Evolutionary conservation across 2,888 invertebrate genomes (phyloP).

Genomic region (Lissonota sp.): DNA sequence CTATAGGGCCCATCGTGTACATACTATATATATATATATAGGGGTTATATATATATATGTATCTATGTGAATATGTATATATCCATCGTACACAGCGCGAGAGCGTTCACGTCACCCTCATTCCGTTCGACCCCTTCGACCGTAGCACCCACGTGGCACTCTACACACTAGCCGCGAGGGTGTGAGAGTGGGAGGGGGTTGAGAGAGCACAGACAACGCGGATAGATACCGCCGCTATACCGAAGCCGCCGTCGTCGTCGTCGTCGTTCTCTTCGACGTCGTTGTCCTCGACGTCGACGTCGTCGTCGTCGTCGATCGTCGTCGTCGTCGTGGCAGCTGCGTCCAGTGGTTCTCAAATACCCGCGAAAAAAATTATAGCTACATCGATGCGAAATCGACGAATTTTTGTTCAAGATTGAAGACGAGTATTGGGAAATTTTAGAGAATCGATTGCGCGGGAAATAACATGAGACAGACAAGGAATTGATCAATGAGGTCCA

Average conservation of each 20-base stretch:
- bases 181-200: constrained; percentile 73
- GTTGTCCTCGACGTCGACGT: constrained; percentile 48
- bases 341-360: constrained; percentile 79
- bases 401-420: too few species aligned
- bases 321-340: constrained; percentile 81
- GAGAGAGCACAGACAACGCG: constrained; percentile 80
- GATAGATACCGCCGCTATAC: constrained; percentile 73
- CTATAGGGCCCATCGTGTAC: constrained; percentile 57
- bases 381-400: too few species aligned
- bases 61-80: constrained; percentile 32
- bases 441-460: too few species aligned
- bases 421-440: too few species aligned
- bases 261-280: constrained; percentile 33
- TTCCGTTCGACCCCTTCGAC: constrained; percentile 83
- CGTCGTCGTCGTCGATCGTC: constrained; percentile 69
- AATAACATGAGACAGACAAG: too few species aligned
- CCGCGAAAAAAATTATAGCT: constrained; percentile 27
- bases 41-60: constrained; percentile 10
- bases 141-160: constrained; percentile 81
- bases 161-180: constrained; percentile 77
- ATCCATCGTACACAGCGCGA: constrained; percentile 63
- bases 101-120: constrained; percentile 79
- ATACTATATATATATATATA: constrained; percentile 14
- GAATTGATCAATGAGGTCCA: too few species aligned
- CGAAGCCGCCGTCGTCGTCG: constrained; percentile 20